A percentile compares a stretch with the other conserved stretches of the same genome.
These are phyloP conservation scores for Clepsis dumicolana DNA, from an alignment of 2,888 invertebrate genomes.

Conservation along the genomic window DNA sequence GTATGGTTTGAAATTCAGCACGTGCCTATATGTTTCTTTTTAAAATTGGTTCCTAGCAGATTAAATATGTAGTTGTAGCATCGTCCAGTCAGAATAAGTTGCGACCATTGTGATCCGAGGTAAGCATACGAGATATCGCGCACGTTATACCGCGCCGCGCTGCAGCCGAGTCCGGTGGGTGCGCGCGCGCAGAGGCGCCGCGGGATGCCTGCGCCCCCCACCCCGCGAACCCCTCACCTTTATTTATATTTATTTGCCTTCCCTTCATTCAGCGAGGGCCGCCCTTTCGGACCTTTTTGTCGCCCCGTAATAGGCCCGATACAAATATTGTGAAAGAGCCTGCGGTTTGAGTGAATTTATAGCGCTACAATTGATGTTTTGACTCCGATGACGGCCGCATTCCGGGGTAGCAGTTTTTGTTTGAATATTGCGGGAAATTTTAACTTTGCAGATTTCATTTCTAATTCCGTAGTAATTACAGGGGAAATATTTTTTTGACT, in stretches of 20 bases:
- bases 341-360: conserved; percentile 84
- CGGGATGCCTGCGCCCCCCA: conserved; percentile 63
- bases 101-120: background rate
- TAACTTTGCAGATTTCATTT: conserved; percentile 27
- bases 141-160: background rate
- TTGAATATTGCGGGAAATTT: conserved; percentile 33
- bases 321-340: conserved; percentile 86
- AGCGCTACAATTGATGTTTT: conserved; percentile 77
- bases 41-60: background rate
- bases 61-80: background rate
- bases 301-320: conserved; percentile 77
- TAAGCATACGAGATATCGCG: background rate
- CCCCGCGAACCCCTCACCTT: conserved; percentile 73
- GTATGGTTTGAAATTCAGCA: background rate
- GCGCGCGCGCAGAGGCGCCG: conserved; percentile 64
- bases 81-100: background rate
- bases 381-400: conserved; percentile 67
- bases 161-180: conserved; percentile 26
- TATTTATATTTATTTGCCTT: conserved; percentile 87
- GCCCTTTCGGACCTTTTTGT: conserved; percentile 85
- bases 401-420: conserved; percentile 51
- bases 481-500: background rate
- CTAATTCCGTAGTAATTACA: background rate
- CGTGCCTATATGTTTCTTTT: background rate
- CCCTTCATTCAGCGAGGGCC: conserved; percentile 85